Evolutionary conservation across 2,888 invertebrate species (phyloP), one percentile per base, ranked within the genome.

Genomic region (Apotomis turbidana): DNA sequence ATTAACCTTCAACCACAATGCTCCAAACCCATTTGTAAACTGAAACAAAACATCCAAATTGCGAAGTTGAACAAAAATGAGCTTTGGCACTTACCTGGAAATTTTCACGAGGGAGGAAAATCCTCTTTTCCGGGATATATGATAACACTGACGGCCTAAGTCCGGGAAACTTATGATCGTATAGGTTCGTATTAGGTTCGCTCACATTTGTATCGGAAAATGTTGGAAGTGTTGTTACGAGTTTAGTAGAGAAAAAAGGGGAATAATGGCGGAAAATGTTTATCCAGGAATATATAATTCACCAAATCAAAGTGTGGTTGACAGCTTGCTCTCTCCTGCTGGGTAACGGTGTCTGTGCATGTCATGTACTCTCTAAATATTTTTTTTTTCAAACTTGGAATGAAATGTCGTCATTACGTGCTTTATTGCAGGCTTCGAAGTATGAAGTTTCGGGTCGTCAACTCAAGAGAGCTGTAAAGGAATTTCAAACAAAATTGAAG

Each of bases 141-240:
- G 67, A 71, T 62, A 67, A 71, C 46, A 61, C 67, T 68, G 71
- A 62, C 71, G 68, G 9, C 62, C 38, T 72, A 72, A 72, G 68
- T 62, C 71, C 52, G 58, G 52, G n/a, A 68, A 72, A 72, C 68
- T 72, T 72, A 72, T 68, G 71, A 68, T 63, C 62, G 68, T 61
- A n/a, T 46, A 61, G n/a, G n/a, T n/a, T n/a, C n/a, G n/a, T n/a
- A n/a, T 63, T 46, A 10, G 41, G 36, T 68, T 68, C 59, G 52
- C 49, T 9, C 3, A 9, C 54, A 64, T 15, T 54, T 52, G 63
- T n/a, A 51, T 10, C 38, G 62, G n/a, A 10, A 49, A 9, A 49
- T 9, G 62, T 12, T 8, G 3, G 10, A 49, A 59, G 5, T n/a
- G 15, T 46, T 46, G 15, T 61, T 61, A 0, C 13, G 9, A 10